phyloP scores from a whole-genome alignment of 2,888 invertebrate species.

The Pristionchus fissidentatus region DNA sequence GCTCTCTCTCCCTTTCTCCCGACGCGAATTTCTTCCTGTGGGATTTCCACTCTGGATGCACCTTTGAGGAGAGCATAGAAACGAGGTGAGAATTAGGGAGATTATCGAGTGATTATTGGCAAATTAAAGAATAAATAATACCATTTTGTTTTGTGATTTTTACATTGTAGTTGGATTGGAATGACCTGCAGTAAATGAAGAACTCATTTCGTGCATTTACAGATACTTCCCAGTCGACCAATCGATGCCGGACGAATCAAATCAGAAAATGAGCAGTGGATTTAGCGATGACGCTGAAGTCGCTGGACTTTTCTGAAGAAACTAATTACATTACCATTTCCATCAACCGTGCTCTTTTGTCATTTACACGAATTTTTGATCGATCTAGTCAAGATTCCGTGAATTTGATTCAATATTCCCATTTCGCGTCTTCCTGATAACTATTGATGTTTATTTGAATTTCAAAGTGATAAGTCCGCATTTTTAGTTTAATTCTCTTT shows the following conservation, averaged over 20 bases:
- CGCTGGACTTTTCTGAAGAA: not conserved
- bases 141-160: not conserved
- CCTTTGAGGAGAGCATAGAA: slow-evolving; percentile 5
- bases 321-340: not conserved
- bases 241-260: not conserved
- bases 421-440: no score
- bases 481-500: no score
- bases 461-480: no score
- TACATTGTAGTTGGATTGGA: not conserved
- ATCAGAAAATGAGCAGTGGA: not conserved
- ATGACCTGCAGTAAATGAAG: not conserved
- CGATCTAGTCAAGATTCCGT: slow-evolving; percentile 10
- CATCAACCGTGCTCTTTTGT: not conserved
- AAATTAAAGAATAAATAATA: not conserved
- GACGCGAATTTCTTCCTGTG: slow-evolving; percentile 1
- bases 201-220: not conserved
- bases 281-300: slow-evolving; percentile 29
- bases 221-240: not conserved
- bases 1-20: not conserved
- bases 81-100: not conserved
- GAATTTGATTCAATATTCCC: not conserved
- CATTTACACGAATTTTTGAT: no score
- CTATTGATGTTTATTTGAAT: no score
- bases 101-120: not conserved
- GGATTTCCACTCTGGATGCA: slow-evolving; percentile 25